Evolutionary conservation across 1,140 invertebrate species (phyloP).

Genomic region (Cherax destructor): DNA sequence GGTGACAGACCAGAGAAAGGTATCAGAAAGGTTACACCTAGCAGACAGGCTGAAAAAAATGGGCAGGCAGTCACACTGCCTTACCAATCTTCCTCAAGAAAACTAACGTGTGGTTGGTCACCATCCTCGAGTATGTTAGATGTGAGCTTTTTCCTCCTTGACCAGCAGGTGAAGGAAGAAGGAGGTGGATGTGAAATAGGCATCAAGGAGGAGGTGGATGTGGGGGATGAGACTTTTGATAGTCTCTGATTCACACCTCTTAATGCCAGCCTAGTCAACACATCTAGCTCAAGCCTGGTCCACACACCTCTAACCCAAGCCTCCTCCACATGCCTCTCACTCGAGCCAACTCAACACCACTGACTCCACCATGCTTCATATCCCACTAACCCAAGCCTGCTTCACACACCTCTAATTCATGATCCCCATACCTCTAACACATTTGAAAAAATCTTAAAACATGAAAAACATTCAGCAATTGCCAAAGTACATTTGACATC

Average conservation of each 20-base stretch:
- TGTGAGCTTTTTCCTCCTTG: slow-evolving; percentile 13
- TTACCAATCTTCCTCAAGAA: neutral
- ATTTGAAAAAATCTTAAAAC: no score
- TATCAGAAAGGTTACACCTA: neutral
- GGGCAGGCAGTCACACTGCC: neutral
- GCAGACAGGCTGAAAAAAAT: neutral
- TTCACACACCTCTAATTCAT: no score
- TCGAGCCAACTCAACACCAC: no score
- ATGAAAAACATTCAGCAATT: no score
- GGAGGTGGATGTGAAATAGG: neutral
- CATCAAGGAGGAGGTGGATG: neutral
- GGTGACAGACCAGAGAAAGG: neutral
- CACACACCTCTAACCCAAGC: no score
- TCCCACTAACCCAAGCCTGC: no score
- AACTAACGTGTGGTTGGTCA: neutral
- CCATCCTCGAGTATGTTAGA: neutral
- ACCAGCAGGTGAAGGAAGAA: slow-evolving; percentile 17
- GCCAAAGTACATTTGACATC: no score
- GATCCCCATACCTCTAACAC: no score
- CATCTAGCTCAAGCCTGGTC: no score
- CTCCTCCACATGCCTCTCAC: no score
- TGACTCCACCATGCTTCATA: no score
- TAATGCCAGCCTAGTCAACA: no score
- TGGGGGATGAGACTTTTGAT: neutral
- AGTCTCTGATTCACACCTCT: neutral